Conservation (phyloP, 2,888 invertebrate genomes). For the Allolobophora icterica region DNA sequence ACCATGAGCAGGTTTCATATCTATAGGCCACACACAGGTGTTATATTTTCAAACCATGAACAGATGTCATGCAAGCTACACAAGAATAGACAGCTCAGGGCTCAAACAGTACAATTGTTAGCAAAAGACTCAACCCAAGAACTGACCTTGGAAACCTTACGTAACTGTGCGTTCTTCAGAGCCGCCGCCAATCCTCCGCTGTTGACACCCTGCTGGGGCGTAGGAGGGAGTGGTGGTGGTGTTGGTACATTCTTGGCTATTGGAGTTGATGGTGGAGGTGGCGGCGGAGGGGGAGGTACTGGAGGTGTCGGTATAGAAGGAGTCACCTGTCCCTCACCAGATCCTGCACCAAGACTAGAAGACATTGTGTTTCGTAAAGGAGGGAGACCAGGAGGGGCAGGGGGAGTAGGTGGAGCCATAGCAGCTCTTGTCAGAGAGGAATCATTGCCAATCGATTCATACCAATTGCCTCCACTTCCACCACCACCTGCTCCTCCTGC, state of each 20-base stretch:
- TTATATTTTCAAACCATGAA: too few relatives aligned
- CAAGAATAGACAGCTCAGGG: background rate
- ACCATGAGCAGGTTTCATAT: background rate
- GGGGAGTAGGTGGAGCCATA: slow-evolving; percentile 43
- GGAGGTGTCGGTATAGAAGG: slow-evolving; percentile 69
- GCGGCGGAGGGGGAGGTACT: slow-evolving; percentile 71
- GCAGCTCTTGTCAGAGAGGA: slow-evolving; percentile 2
- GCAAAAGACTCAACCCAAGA: background rate
- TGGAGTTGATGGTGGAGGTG: slow-evolving; percentile 43
- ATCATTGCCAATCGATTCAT: slow-evolving; percentile 24
- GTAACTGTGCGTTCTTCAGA: slow-evolving; percentile 80
- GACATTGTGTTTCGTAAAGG: slow-evolving; percentile 34
- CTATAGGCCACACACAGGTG: too few relatives aligned
- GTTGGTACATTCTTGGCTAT: slow-evolving; percentile 65
- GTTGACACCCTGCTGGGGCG: slow-evolving; percentile 69
- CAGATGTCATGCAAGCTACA: too few relatives aligned
- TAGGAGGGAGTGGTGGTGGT: slow-evolving; percentile 67
- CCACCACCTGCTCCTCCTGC: background rate
- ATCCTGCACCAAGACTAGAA: background rate
- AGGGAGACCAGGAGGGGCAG: slow-evolving; percentile 38
- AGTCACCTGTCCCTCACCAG: background rate
- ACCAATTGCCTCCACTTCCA: slow-evolving; percentile 28
- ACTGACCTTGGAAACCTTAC: slow-evolving; percentile 55
- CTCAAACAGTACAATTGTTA: background rate
- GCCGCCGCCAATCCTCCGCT: slow-evolving; percentile 74